Evolutionary conservation across 2,113 vertebrate species (phyloP), one percentile per base, ranked within the genome.

Genomic region (Scolopax mira): DNA sequence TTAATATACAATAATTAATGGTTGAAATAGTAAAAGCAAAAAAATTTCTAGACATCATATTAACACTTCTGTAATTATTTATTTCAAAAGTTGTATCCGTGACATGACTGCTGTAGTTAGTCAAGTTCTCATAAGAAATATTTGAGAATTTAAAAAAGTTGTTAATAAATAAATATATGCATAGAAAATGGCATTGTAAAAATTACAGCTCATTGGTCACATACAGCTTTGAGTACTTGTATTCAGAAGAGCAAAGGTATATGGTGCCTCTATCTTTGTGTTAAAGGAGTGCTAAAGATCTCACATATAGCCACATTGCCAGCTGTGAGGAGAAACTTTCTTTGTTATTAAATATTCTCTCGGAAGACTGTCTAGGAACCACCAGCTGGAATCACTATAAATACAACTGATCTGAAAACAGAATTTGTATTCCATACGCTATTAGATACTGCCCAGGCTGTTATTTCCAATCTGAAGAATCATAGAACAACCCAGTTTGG

Each of bases 171-270:
- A 41, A 18, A 44, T 13, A 7, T 37, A 37, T 2, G 4, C 7
- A 23, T 52, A 41, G 42, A 39, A 80, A 70, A 44, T 51, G 65
- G 21, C 28, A 9, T 39, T 33, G 25, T 66, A 55, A n/a, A 73
- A 73, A 46, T 18, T 41, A 52, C 4, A 35, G 14, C 18, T 31
- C 31, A 16, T 25, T 35, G 21, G 9, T 42, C 27, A 30, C 22
- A 13, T 4, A 17, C 22, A 61, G 17, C 30, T 42, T 4, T 21
- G 52, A 60, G 30, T 46, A 41, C 27, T 35, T 0, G 0, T 62
- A 8, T 48, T 35, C 25, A 42, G 44, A 58, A 58, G 27, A 52
- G n/a, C 30, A 46, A 33, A 70, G 16, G 35, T 44, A 18, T 2
- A 16, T 16, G 33, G 23, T n/a, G 28, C 8, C 2, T 39, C 11